A percentile compares a stretch with the other conserved stretches of the same genome.
Conservation (phyloP, 2,888 invertebrate genomes). For the Scaptomyza tumidula region DNA sequence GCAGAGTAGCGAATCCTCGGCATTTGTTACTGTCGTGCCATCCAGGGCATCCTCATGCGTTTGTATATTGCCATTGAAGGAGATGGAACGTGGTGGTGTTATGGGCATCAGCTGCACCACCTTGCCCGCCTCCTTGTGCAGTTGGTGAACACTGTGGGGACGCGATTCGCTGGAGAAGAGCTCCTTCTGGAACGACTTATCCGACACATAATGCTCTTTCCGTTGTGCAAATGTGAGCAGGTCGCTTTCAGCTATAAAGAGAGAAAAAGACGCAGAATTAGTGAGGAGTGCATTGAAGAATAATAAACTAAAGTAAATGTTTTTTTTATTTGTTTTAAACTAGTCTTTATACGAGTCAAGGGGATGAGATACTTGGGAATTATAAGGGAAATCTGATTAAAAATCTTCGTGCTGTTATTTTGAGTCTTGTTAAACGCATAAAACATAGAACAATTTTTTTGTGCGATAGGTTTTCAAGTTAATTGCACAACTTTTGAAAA, state of each 20-base stretch:
- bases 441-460: not conserved
- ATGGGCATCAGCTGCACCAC: slow-evolving; percentile 75
- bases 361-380: not conserved
- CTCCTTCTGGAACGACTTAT: slow-evolving; percentile 88
- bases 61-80: slow-evolving; percentile 67
- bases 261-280: not conserved
- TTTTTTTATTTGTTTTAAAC: too few species aligned
- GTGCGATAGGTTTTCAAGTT: not conserved
- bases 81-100: slow-evolving; percentile 65
- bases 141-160: slow-evolving; percentile 90
- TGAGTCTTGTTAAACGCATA: not conserved
- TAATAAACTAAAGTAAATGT: too few species aligned
- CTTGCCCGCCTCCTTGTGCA: slow-evolving; percentile 92
- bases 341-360: not conserved
- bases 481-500: not conserved
- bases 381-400: not conserved
- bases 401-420: not conserved
- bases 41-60: slow-evolving; percentile 60
- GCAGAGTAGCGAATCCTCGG: slow-evolving; percentile 89
- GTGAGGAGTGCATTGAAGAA: not conserved
- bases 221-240: slow-evolving; percentile 93
- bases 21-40: slow-evolving; percentile 27
- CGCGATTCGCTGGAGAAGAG: slow-evolving; percentile 91
- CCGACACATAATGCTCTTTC: slow-evolving; percentile 91
- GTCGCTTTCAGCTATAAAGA: slow-evolving; percentile 93